Conservation (phyloP, 2,113 vertebrate species). For the Phalacrocorax pelagicus region DNA sequence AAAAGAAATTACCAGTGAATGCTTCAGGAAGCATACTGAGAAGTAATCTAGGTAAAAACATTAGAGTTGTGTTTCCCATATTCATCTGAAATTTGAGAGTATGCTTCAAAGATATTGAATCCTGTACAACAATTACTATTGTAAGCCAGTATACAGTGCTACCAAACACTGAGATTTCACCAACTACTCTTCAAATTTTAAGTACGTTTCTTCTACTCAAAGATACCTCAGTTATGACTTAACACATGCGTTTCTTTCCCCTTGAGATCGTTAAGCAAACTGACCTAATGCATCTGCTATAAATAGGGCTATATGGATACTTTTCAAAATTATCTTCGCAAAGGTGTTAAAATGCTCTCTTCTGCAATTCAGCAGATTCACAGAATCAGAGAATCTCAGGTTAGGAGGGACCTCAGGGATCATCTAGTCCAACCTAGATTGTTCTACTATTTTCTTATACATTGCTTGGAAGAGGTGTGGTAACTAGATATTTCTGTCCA, state of each 20-base stretch:
- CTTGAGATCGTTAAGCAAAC: background rate
- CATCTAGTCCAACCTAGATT: background rate
- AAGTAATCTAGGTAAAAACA: background rate
- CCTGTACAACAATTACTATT: background rate
- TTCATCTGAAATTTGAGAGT: background rate
- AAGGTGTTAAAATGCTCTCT: background rate
- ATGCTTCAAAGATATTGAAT: background rate
- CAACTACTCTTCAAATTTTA: background rate
- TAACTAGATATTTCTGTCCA: background rate
- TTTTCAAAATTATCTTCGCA: background rate
- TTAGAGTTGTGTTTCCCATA: background rate
- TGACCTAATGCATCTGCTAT: background rate
- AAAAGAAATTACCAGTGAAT: slow-evolving; percentile 23
- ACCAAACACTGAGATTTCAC: background rate
- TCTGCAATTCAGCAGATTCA: background rate
- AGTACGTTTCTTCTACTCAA: background rate
- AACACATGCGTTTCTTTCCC: background rate
- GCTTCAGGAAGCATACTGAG: slow-evolving; percentile 4
- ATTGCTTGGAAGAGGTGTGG: background rate
- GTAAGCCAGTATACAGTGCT: background rate
- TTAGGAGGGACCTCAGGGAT: no score
- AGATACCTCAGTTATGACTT: background rate
- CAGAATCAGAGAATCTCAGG: no score
- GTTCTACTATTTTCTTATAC: background rate
- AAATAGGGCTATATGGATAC: background rate